Evolutionary conservation across 2,113 vertebrate species (phyloP).

Genomic region (Rhinichthys klamathensis): DNA sequence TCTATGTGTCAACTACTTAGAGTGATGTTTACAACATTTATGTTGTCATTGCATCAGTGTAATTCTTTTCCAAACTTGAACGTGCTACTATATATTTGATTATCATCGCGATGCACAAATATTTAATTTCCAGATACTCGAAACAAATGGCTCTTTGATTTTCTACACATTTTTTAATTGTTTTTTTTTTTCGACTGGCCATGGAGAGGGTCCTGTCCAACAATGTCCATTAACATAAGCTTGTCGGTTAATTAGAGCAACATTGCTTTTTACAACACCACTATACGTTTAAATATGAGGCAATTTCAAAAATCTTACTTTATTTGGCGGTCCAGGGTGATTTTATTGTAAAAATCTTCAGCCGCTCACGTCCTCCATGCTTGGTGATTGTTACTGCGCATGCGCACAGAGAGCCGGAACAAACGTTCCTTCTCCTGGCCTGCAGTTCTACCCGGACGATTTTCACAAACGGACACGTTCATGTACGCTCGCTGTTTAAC

Average conservation of each 20-base stretch:
- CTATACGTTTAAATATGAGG: neutral
- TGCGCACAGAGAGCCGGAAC: constrained; percentile 16
- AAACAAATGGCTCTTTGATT: neutral
- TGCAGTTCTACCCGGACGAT: neutral
- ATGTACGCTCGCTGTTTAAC: neutral
- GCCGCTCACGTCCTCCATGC: constrained; percentile 8
- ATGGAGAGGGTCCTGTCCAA: neutral
- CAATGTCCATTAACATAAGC: neutral
- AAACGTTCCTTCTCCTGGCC: neutral
- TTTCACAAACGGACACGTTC: neutral
- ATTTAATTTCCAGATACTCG: neutral
- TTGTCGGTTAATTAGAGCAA: neutral
- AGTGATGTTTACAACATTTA: neutral
- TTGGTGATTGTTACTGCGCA: neutral
- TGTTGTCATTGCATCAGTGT: neutral
- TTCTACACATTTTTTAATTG: neutral
- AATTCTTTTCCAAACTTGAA: neutral
- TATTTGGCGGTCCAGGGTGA: neutral
- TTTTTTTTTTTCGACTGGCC: neutral
- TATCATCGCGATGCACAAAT: neutral
- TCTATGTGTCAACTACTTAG: neutral
- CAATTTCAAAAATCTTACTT: neutral
- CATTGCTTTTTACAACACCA: neutral
- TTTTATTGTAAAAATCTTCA: neutral
- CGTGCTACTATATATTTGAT: neutral